Evolutionary conservation across 2,797 vertebrate species (phyloP), one percentile per base, ranked within the genome.

Genomic region (Gallinago stenura): DNA sequence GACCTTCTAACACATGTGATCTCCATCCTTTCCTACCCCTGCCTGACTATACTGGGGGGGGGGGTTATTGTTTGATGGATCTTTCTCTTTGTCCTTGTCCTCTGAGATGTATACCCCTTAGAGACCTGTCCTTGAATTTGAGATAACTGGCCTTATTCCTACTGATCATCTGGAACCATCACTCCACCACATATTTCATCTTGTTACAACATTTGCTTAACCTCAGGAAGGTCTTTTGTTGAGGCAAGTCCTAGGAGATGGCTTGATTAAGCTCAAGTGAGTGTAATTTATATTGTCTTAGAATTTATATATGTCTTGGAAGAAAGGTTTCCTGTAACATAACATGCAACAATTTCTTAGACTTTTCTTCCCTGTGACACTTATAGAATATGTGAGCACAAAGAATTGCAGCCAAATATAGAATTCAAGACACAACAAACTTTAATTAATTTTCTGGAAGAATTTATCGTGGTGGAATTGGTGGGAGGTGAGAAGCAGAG

Each of bases 401-500:
- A 91, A 75, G 71, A 75, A 78, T 57, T 78, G 17, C 66, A 89
- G 64, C 26, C 83, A 94, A 89, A 90, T 73, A 77, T 22, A 72
- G 58, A 79, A 84, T 66, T 78, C 30, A 76, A 88, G 86, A 80
- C 39, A 80, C 35, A 73, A 60, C 2, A 1, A 81, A 35, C 43
- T 46, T 88, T 76, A 88, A 78, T 78, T 96, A 87, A 84, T 94
- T 91, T 95, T 88, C 60, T 70, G 76, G 41, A 75, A 89, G 26
- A 61, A 79, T 79, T 94, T 87, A 60, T 68, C 3, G 0, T 30
- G 31, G 37, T 8, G 54, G 22, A 81, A 84, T 68, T 61, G 58
- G 76, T 81, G 83, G 76, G 92, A 94, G 62, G 53, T 91, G 78
- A 61, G 89, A 89, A 64, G 41, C 54, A 69, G 65, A 87, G 28